phyloP scores from a whole-genome alignment of 2,888 invertebrate genomes.

The Tholera decimalis region DNA sequence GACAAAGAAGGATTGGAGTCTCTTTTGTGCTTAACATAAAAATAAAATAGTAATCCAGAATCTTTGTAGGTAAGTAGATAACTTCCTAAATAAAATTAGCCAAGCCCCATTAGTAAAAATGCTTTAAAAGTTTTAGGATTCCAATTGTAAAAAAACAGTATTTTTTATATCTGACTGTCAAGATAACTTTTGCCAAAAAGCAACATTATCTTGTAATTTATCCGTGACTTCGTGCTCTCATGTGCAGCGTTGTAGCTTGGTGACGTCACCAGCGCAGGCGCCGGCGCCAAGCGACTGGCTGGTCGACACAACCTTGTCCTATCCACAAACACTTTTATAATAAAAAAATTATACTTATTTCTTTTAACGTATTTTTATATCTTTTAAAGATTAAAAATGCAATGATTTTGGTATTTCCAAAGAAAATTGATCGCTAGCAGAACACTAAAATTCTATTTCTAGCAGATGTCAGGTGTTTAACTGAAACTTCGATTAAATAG shows the following conservation, averaged over 20 bases:
- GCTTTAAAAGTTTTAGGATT: neutral
- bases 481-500: neutral
- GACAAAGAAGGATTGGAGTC: neutral
- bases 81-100: too few relatives aligned
- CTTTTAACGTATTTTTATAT: conserved; percentile 43
- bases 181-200: neutral
- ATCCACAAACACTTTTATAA: conserved; percentile 65
- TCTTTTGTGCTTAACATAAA: neutral
- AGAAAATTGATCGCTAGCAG: conserved; percentile 38
- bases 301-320: conserved; percentile 71
- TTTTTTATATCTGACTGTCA: too few relatives aligned
- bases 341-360: conserved; percentile 62
- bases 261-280: conserved; percentile 72
- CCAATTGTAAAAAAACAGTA: neutral
- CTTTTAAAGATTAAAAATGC: conserved; percentile 45
- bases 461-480: conserved; percentile 10
- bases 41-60: too few relatives aligned
- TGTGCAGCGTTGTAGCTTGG: conserved; percentile 49
- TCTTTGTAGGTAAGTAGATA: too few relatives aligned
- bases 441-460: conserved; percentile 49
- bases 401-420: conserved; percentile 55
- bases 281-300: conserved; percentile 81
- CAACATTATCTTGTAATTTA: conserved; percentile 41
- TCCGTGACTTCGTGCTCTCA: conserved; percentile 43
- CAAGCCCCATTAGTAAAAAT: neutral